Conservation (phyloP, 2,888 invertebrate species). For the Dicycla oo region DNA sequence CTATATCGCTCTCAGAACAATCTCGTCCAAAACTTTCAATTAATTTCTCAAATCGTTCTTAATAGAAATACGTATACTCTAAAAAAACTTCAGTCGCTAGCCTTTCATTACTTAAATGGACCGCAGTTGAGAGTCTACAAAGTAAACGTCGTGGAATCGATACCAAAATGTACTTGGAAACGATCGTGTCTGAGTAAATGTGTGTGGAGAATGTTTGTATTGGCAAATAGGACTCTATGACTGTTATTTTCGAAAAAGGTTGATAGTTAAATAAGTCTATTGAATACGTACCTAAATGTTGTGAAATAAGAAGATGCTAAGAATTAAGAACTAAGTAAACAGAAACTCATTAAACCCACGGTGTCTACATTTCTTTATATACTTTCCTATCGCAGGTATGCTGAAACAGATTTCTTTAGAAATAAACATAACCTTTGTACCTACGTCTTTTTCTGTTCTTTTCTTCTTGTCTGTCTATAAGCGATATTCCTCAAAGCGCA, state of each 20-base stretch:
- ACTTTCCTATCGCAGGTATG: too few species aligned
- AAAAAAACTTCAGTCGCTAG: neutral
- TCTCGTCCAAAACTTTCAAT: slow-evolving; percentile 2
- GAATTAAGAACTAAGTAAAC: too few species aligned
- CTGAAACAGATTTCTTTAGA: too few species aligned
- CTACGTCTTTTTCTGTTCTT: too few species aligned
- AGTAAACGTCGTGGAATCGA: slow-evolving; percentile 27
- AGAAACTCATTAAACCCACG: too few species aligned
- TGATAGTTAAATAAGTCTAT: neutral
- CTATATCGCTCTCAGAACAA: neutral
- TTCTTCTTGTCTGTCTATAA: too few species aligned
- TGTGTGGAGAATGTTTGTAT: slow-evolving; percentile 8
- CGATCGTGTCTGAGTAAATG: slow-evolving; percentile 9
- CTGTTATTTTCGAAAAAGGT: neutral
- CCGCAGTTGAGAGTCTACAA: slow-evolving; percentile 32
- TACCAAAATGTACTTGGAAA: slow-evolving; percentile 11
- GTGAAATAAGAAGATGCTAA: too few species aligned
- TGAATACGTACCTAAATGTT: neutral
- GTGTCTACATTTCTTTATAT: too few species aligned
- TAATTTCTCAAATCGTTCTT: slow-evolving; percentile 15
- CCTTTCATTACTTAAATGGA: slow-evolving; percentile 51
- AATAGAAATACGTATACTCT: slow-evolving; percentile 6
- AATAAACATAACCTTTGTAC: too few species aligned
- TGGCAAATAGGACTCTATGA: slow-evolving; percentile 12
- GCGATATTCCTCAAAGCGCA: too few species aligned